These are phyloP conservation scores for Limnephilus marmoratus DNA, from an alignment of 2,888 invertebrate genomes.

Conservation along the genomic window DNA sequence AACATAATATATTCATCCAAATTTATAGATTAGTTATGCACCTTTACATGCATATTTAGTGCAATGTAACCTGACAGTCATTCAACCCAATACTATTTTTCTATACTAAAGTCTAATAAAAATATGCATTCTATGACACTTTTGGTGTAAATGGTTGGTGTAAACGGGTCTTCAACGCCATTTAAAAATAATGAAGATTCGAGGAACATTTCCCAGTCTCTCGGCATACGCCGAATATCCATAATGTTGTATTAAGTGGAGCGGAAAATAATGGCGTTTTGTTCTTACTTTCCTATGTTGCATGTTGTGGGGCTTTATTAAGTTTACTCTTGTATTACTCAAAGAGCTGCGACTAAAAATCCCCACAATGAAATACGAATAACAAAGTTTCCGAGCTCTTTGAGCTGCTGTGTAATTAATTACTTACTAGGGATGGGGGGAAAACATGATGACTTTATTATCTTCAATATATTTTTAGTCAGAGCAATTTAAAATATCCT, in stretches of 20 bases:
- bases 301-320: background rate
- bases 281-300: background rate
- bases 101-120: too few relatives aligned
- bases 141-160: too few relatives aligned
- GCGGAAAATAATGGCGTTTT: background rate
- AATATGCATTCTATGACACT: background rate
- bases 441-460: background rate
- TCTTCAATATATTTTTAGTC: background rate
- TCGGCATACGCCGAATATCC: background rate
- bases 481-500: background rate
- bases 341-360: background rate
- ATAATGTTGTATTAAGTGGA: background rate
- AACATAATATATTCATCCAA: too few relatives aligned
- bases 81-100: too few relatives aligned
- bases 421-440: background rate
- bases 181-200: background rate
- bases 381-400: background rate
- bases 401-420: background rate
- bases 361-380: background rate
- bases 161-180: background rate
- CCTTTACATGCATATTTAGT: too few relatives aligned
- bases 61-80: too few relatives aligned
- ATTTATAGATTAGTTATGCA: too few relatives aligned
- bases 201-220: background rate
- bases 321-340: background rate